Evolutionary conservation across 2,113 vertebrate species (phyloP).

Genomic region (zebrafish (Danio rerio)): DNA sequence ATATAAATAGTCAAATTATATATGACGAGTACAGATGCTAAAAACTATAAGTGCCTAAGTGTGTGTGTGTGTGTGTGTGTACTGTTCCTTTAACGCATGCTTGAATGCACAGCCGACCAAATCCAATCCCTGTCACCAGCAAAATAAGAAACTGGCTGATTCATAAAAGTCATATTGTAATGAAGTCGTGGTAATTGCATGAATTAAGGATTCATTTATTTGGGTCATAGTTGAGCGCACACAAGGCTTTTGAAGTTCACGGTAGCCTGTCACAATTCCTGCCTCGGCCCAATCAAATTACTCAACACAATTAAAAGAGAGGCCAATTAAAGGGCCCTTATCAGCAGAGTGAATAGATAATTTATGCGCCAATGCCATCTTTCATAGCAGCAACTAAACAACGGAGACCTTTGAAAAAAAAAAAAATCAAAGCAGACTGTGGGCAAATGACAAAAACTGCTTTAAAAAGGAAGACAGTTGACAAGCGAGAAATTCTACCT

Average conservation of each 20-base stretch:
- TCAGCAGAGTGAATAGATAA: slow-evolving; percentile 43
- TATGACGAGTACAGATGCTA: no score
- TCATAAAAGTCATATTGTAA: slow-evolving; percentile 55
- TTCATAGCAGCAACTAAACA: no score
- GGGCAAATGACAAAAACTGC: no score
- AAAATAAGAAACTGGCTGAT: slow-evolving; percentile 40
- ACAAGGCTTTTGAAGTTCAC: slow-evolving; percentile 23
- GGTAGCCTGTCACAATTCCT: slow-evolving; percentile 35
- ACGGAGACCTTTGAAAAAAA: no score
- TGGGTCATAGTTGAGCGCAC: slow-evolving; percentile 46
- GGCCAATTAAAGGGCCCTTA: slow-evolving; percentile 54
- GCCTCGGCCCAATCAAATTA: slow-evolving; percentile 46
- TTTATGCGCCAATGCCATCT: slow-evolving; percentile 42
- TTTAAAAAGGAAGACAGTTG: no score
- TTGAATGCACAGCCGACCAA: slow-evolving; percentile 21
- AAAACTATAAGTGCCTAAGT: no score
- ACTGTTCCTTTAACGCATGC: slow-evolving; percentile 1
- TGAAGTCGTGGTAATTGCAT: slow-evolving; percentile 57
- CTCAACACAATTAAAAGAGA: slow-evolving; percentile 52
- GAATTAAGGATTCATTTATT: slow-evolving; percentile 48
- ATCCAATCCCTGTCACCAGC: slow-evolving; percentile 12
- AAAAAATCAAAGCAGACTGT: no score
- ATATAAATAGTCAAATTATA: no score
- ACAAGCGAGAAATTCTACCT: no score
- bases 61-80: no score